Conservation (phyloP, 2,888 invertebrate genomes). For the Hemaris fuciformis region DNA sequence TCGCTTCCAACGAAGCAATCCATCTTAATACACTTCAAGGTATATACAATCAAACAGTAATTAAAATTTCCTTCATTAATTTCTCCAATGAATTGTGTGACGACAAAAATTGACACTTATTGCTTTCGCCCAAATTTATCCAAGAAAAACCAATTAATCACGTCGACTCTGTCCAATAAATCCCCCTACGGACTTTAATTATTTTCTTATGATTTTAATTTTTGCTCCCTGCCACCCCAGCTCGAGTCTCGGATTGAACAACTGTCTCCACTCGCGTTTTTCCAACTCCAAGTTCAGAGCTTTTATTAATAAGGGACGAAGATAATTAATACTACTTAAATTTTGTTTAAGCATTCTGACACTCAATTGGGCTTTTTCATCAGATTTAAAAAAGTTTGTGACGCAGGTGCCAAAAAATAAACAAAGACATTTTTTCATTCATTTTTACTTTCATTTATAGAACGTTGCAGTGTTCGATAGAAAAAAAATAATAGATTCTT, state of each 20-base stretch:
- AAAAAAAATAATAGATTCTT: too few species aligned
- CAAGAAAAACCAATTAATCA: conserved; percentile 78
- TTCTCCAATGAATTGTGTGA: conserved; percentile 58
- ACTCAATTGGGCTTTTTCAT: conserved; percentile 69
- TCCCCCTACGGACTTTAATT: conserved; percentile 80
- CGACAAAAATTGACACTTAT: conserved; percentile 79
- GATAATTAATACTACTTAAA: conserved; percentile 82
- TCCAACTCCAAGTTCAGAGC: conserved; percentile 58
- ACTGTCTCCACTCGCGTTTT: conserved; percentile 67
- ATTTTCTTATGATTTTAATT: conserved; percentile 83
- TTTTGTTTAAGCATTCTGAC: conserved; percentile 71
- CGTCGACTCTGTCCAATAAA: conserved; percentile 77
- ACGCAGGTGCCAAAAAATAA: neutral
- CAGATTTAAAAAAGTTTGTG: conserved; percentile 36
- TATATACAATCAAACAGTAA: too few species aligned
- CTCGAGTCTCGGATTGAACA: conserved; percentile 49
- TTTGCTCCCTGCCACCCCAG: conserved; percentile 46
- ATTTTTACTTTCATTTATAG: too few species aligned
- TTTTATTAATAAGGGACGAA: conserved; percentile 78
- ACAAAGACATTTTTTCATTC: neutral
- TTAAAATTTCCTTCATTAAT: conserved; percentile 64
- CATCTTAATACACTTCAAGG: too few species aligned
- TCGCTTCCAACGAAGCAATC: too few species aligned
- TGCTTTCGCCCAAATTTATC: conserved; percentile 66
- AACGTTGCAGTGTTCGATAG: too few species aligned